Percentiles rank a stretch among this genome's conserved stretches.
These are phyloP conservation scores for Arrhopalites spinosus DNA, from an alignment of 2,888 invertebrate species.

Conservation along the genomic window DNA sequence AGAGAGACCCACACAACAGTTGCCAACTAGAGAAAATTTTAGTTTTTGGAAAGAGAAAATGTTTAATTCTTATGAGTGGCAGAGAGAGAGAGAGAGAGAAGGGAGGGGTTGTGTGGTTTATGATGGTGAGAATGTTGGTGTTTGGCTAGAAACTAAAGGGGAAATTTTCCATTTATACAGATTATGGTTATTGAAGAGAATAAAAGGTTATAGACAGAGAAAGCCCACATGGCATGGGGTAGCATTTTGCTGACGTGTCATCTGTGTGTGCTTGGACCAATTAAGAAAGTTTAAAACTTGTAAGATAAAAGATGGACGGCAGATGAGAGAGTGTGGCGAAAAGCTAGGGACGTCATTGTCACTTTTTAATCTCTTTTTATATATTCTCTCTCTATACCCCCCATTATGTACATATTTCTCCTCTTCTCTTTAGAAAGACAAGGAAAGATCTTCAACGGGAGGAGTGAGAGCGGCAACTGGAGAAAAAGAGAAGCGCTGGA, in stretches of 20 bases:
- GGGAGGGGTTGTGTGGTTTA: neutral
- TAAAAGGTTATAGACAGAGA: too few relatives aligned
- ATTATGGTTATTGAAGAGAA: too few relatives aligned
- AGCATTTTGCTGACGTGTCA: conserved; percentile 15
- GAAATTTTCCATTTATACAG: too few relatives aligned
- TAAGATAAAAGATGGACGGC: conserved; percentile 5
- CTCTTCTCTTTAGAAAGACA: neutral
- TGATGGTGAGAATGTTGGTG: neutral
- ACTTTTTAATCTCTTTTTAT: conserved; percentile 6
- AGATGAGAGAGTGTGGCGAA: neutral
- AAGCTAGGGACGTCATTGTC: conserved; percentile 5
- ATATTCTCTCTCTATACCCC: neutral
- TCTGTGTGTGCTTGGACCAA: conserved; percentile 8
- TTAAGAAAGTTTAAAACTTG: conserved; percentile 14
- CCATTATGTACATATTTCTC: neutral
- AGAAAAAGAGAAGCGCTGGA: neutral
- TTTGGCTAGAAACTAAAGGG: neutral
- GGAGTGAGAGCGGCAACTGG: too few relatives aligned
- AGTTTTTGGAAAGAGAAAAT: too few relatives aligned
- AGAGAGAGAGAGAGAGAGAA: too few relatives aligned
- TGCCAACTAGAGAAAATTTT: neutral
- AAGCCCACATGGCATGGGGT: neutral
- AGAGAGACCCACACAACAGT: too few relatives aligned
- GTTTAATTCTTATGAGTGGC: too few relatives aligned
- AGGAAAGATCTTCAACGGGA: too few relatives aligned